Base-by-base conservation (phyloP, 2,888 invertebrate species). In the Amorpha juglandis region DNA sequence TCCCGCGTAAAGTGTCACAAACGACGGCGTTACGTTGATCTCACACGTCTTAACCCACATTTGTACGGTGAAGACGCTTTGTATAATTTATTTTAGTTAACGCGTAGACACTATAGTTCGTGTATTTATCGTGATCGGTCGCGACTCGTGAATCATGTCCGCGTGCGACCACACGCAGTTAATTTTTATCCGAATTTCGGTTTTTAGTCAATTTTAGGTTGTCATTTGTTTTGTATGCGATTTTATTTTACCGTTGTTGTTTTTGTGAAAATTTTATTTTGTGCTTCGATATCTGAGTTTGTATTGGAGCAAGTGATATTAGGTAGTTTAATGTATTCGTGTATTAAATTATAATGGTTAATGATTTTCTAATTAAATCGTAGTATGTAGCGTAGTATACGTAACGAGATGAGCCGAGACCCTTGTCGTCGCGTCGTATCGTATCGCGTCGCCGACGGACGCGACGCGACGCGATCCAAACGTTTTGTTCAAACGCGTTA, bases 221-320 rank as follows among this genome's bases (percentile, higher is more conserved):
- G 87, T 87, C 84, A 76, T 83, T 87, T 83, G 86, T 90, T 91
- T 73, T 74, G 64, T 90, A 77, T 87, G 85, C 78, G 78, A 82
- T 85, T 88, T 90, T 90, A 88, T 90, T 91, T 89, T 90, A 89
- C 82, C 81, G 77, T 87, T 90, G 90, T 91, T 91, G 80, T 87
- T 88, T 90, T 86, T 84, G 72, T 75, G 77, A 85, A 45, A 89
- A 86, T 88, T 89, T 90, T 91, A 91, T 91, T 91, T 89, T 81
- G 82, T 77, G 88, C 90, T 86, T 83, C 85, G 80, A 76, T 74
- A 80, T 80, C 76, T 70, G 75, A 71, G 74, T 75, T 74, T 67
- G 76, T 69, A 73, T 79, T 80, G 86, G 76, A 84, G 85, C 87
- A 75, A 79, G 92, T 92, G 91, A 91, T 92, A 91, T 90, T 91